phyloP scores from a whole-genome alignment of 2,797 vertebrate species.

The Linurgus olivaceus region DNA sequence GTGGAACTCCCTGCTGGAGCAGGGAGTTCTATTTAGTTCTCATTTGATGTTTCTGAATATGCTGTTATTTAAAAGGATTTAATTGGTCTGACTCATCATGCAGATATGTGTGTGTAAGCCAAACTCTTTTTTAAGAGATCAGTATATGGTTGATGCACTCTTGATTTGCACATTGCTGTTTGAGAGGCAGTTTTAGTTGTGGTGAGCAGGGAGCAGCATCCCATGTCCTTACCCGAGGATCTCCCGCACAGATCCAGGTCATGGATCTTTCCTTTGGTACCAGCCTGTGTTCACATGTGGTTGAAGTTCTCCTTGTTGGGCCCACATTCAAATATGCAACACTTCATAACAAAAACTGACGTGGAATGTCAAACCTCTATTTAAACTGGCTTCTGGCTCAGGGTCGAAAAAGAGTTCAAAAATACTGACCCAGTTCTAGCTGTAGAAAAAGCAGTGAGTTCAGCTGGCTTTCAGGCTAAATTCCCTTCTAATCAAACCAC shows the following conservation, averaged over 20 bases:
- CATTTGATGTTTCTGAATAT: not conserved
- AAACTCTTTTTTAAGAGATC: not conserved
- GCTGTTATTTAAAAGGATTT: not conserved
- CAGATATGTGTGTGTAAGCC: rapidly evolving
- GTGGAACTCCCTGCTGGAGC: not conserved
- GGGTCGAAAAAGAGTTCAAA: not conserved
- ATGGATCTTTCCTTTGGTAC: rapidly evolving
- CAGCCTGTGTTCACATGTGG: rapidly evolving
- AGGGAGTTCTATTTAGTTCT: not conserved
- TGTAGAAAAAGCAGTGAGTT: not conserved
- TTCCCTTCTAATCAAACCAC: not conserved
- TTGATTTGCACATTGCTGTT: not conserved
- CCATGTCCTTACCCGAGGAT: rapidly evolving
- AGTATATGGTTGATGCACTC: not conserved
- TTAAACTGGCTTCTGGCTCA: not conserved
- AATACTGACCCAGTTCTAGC: not conserved
- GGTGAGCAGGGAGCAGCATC: not conserved
- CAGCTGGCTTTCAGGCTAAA: not conserved
- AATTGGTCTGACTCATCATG: not conserved
- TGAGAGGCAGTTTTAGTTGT: not conserved
- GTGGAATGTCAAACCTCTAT: not conserved
- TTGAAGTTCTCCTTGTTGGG: not conserved
- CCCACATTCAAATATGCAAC: rapidly evolving
- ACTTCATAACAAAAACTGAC: not conserved
- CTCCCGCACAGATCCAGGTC: rapidly evolving